Percentiles rank a stretch among this genome's conserved stretches.
Evolutionary conservation across 2,797 vertebrate species (phyloP).

Genomic region (Huso huso): DNA sequence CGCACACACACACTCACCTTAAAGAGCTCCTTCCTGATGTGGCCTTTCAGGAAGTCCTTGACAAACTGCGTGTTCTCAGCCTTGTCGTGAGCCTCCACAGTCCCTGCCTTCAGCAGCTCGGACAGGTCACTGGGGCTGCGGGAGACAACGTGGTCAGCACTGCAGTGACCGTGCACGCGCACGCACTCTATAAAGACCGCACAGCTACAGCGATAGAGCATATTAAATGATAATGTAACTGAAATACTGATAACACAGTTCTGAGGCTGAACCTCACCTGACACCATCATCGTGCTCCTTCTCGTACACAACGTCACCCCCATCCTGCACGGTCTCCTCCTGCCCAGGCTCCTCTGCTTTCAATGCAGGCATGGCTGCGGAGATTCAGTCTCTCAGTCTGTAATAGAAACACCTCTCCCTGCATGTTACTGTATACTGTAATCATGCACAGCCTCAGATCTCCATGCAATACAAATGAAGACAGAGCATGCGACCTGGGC

Average conservation of each 20-base stretch:
- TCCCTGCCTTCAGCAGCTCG: slow-evolving; percentile 73
- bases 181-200: background rate
- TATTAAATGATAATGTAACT: background rate
- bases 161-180: no score
- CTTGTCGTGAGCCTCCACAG: slow-evolving; percentile 71
- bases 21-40: slow-evolving; percentile 71
- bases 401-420: no score
- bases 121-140: slow-evolving; percentile 69
- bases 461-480: no score
- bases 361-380: slow-evolving; percentile 24
- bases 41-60: slow-evolving; percentile 78
- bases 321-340: slow-evolving; percentile 29
- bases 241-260: background rate
- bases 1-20: slow-evolving; percentile 49
- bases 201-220: background rate
- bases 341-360: slow-evolving; percentile 39
- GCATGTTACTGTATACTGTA: no score
- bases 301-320: slow-evolving; percentile 35
- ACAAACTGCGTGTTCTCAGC: slow-evolving; percentile 79
- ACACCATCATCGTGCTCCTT: slow-evolving; percentile 29
- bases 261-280: slow-evolving; percentile 29
- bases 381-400: no score
- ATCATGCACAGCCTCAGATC: no score
- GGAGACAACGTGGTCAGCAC: background rate
- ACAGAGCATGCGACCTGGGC: no score